phyloP scores from a whole-genome alignment of 2,888 invertebrate genomes.

The Ornithoptera alexandrae region DNA sequence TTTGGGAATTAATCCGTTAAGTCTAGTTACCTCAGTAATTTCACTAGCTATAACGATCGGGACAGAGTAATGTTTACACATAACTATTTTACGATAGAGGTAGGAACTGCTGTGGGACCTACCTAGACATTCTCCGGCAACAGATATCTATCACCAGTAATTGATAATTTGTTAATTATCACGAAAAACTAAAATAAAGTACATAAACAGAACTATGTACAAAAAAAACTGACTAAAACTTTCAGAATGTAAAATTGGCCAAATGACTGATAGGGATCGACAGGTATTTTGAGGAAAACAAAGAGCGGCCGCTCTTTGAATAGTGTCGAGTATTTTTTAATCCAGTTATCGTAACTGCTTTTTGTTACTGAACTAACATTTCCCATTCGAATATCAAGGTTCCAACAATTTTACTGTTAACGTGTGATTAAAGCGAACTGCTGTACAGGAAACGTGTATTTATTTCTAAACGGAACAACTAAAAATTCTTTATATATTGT shows the following conservation, averaged over 20 bases:
- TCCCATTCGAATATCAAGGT: not conserved
- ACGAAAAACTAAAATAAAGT: not conserved
- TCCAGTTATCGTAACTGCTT: not conserved
- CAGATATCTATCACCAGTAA: too few relatives aligned
- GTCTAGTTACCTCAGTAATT: too few relatives aligned
- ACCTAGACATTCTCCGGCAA: too few relatives aligned
- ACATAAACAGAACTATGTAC: not conserved
- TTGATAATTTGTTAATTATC: too few relatives aligned
- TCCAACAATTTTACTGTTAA: not conserved
- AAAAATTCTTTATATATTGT: not conserved
- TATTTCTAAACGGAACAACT: not conserved
- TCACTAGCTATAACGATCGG: too few relatives aligned
- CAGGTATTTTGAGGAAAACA: not conserved
- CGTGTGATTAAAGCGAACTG: constrained; percentile 10
- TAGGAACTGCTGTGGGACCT: too few relatives aligned
- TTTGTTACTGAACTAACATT: constrained; percentile 5
- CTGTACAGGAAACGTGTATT: not conserved
- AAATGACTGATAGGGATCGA: not conserved
- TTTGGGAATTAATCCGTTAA: too few relatives aligned
- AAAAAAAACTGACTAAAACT: not conserved
- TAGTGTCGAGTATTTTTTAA: not conserved
- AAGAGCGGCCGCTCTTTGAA: constrained; percentile 1
- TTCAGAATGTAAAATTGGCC: constrained; percentile 1
- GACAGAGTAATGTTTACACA: too few relatives aligned
- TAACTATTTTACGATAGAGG: too few relatives aligned